Conservation (phyloP, 2,797 vertebrate genomes). For the Pterois miles region DNA sequence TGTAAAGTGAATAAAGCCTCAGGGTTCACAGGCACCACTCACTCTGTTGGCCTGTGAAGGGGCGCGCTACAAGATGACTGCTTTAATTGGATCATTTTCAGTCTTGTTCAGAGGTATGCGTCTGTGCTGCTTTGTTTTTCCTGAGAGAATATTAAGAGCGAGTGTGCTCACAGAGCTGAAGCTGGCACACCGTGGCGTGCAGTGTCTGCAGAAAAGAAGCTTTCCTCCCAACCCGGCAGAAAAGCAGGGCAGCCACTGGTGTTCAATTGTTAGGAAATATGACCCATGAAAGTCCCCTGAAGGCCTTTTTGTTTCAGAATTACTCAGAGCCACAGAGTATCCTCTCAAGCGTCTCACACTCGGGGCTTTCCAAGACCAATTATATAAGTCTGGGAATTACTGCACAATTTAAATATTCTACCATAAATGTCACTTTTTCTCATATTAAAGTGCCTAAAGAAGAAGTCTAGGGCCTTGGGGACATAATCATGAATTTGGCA, state of each 20-base stretch:
- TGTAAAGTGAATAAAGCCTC: slow-evolving; percentile 33
- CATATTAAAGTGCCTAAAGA: slow-evolving; percentile 1
- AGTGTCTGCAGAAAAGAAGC: slow-evolving; percentile 12
- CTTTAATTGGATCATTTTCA: slow-evolving; percentile 45
- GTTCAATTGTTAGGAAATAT: slow-evolving; percentile 42
- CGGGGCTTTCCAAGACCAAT: slow-evolving; percentile 23
- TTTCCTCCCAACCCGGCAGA: not conserved
- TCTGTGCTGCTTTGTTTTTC: not conserved
- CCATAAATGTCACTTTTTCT: slow-evolving; percentile 26
- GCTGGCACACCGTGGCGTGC: not conserved
- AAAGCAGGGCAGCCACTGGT: slow-evolving; percentile 9
- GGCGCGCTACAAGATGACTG: not conserved
- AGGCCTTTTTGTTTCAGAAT: slow-evolving; percentile 31
- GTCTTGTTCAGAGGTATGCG: slow-evolving; percentile 2
- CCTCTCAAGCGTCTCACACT: not conserved
- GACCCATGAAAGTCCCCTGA: slow-evolving; percentile 24
- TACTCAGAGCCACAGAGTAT: slow-evolving; percentile 22
- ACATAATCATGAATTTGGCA: slow-evolving; percentile 17
- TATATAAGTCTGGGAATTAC: slow-evolving; percentile 31
- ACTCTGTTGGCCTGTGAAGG: slow-evolving; percentile 14
- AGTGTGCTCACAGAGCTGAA: slow-evolving; percentile 20
- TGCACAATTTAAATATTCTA: slow-evolving; percentile 21
- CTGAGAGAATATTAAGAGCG: slow-evolving; percentile 24
- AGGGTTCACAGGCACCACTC: slow-evolving; percentile 17
- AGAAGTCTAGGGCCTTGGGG: not conserved